Conservation (phyloP, 2,113 vertebrate genomes). For the Microtus pennsylvanicus region DNA sequence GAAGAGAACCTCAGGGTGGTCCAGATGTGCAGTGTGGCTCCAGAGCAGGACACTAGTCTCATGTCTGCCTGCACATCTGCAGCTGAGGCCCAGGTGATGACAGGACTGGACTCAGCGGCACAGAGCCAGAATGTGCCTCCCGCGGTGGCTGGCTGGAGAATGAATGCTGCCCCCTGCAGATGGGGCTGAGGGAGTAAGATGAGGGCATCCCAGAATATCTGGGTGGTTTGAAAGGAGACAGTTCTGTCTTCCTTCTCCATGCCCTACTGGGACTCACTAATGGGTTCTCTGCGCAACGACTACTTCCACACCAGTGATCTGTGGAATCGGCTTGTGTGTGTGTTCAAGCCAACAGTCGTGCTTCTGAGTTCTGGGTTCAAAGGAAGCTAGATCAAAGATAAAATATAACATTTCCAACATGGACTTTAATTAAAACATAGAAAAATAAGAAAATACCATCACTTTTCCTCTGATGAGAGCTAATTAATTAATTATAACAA, state of each 20-base stretch:
- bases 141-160: background rate
- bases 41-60: background rate
- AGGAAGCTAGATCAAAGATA: background rate
- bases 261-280: background rate
- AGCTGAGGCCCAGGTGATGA: background rate
- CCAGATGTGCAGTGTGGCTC: background rate
- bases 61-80: background rate
- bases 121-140: background rate
- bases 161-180: background rate
- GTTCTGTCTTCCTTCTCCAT: background rate
- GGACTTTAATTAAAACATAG: background rate
- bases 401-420: background rate
- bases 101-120: too few relatives aligned
- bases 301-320: background rate
- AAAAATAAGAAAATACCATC: background rate
- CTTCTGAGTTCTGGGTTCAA: background rate
- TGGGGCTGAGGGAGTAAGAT: rapidly evolving
- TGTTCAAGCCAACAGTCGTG: background rate
- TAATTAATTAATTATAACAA: background rate
- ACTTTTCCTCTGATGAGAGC: background rate
- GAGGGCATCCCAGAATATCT: background rate
- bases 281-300: background rate
- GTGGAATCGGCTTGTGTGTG: background rate
- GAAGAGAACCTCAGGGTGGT: background rate
- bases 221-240: background rate